A percentile compares a stretch with the other conserved stretches of the same genome.
These are phyloP conservation scores for Spilosoma lubricipeda DNA, from an alignment of 2,888 invertebrate species.

Conservation along the genomic window DNA sequence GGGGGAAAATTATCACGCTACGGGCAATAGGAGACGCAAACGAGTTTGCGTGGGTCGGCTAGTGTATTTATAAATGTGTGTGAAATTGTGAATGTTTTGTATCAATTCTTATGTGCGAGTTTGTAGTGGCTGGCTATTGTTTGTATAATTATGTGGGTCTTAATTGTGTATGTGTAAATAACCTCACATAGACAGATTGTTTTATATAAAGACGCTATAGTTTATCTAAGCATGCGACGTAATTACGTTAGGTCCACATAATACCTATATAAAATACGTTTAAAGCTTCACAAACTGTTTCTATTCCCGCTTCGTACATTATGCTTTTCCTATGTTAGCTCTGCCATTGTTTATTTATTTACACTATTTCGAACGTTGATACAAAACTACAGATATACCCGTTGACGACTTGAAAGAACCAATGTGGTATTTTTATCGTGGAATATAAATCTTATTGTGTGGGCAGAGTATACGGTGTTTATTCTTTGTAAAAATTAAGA, in stretches of 20 bases:
- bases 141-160: no score
- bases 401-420: slow-evolving; percentile 68
- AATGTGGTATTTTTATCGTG: slow-evolving; percentile 78
- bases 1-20: no score
- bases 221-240: neutral
- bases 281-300: slow-evolving; percentile 9
- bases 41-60: no score
- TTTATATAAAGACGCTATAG: no score
- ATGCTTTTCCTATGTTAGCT: slow-evolving; percentile 41
- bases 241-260: slow-evolving; percentile 22
- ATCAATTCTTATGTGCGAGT: no score
- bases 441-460: slow-evolving; percentile 81
- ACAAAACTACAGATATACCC: slow-evolving; percentile 52
- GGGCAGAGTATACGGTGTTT: slow-evolving; percentile 68
- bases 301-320: slow-evolving; percentile 26
- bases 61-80: no score
- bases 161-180: no score
- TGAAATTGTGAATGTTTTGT: no score
- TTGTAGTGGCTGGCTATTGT: no score
- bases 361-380: slow-evolving; percentile 40
- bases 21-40: no score
- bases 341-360: slow-evolving; percentile 61
- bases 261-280: slow-evolving; percentile 13
- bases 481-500: slow-evolving; percentile 65
- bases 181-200: no score